Evolutionary conservation across 1,140 invertebrate species (phyloP), one percentile per base, ranked within the genome.

Genomic region (Stegodyphus mimosarum): DNA sequence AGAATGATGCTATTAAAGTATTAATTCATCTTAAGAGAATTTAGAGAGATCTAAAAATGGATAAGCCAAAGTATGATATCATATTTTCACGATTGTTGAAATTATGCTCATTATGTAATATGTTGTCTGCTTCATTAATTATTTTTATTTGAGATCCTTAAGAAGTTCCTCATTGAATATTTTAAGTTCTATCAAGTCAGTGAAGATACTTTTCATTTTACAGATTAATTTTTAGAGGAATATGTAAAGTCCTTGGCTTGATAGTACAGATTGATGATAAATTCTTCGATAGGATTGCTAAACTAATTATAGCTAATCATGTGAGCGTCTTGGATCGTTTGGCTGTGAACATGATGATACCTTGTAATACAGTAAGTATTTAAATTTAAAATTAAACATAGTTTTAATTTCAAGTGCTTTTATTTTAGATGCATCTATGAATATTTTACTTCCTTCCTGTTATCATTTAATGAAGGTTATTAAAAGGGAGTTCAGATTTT

Each of bases 251-350:
- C n/a, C 69, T 86, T n/a, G 83, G 83, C 13, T 17, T 86, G 48
- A 7, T 79, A 17, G 60, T 86, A 55, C 63, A 79, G 17, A 60
- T 78, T 15, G 83, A 86, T 67, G 76, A 72, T 49, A 73, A 78
- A 11, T 66, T 78, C 66, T 70, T 52, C 51, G 76, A 78, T 73
- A 75, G 79, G 15, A 72, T 33, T 72, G 60, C 83, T 7, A 86
- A 78, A 18, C n/a, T 86, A 6, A 11, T 86, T n/a, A 33, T 86
- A n/a, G 67, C 83, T 7, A 86, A 86, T 86, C 83, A 86, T 86
- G 75, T 86, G 11, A 86, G 75, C 49, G 50, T 86, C 55, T 55
- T 64, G 69, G 83, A 86, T 66, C 75, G 76, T 15, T 51, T 86
- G 33, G 83, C 74, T 53, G 60, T 86, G 4, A 78, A 86, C 78